Evolutionary conservation across 2,113 vertebrate species (phyloP).

Genomic region (Nipponia nippon): DNA sequence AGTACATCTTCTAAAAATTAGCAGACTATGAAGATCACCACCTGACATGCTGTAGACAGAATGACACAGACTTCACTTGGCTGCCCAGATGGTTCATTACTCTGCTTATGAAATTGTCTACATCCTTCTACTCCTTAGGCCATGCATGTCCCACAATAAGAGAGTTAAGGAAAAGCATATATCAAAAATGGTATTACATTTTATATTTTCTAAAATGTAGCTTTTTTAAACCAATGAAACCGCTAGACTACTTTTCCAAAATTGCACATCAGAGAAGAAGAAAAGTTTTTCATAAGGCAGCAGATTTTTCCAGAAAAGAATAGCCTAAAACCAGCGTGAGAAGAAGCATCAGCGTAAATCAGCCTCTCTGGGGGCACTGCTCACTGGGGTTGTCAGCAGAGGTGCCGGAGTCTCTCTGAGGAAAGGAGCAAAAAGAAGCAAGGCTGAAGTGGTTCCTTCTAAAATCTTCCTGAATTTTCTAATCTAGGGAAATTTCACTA

Average conservation of each 20-base stretch:
- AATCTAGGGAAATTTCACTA: not conserved
- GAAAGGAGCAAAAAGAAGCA: not conserved
- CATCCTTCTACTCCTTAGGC: not conserved
- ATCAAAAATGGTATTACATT: not conserved
- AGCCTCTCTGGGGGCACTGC: not conserved
- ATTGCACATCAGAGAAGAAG: not conserved
- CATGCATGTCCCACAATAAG: not conserved
- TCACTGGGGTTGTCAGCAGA: not conserved
- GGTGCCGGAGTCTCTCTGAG: not conserved
- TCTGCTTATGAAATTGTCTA: not conserved
- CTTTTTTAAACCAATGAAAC: not conserved
- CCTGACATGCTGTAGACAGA: not conserved
- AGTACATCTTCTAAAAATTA: not conserved
- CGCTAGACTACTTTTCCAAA: not conserved
- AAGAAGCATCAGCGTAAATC: not conserved
- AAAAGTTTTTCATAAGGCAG: not conserved
- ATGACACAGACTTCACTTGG: not conserved
- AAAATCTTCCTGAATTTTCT: not conserved
- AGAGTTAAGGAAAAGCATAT: not conserved
- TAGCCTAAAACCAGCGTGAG: not conserved
- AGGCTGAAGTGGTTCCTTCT: not conserved
- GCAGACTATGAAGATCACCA: not conserved
- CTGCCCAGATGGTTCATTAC: not conserved
- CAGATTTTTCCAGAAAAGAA: not conserved
- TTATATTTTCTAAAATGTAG: not conserved